Evolutionary conservation across 2,797 vertebrate genomes (phyloP), one percentile per base, ranked within the genome.

Genomic region (Enteromius treurensis): DNA sequence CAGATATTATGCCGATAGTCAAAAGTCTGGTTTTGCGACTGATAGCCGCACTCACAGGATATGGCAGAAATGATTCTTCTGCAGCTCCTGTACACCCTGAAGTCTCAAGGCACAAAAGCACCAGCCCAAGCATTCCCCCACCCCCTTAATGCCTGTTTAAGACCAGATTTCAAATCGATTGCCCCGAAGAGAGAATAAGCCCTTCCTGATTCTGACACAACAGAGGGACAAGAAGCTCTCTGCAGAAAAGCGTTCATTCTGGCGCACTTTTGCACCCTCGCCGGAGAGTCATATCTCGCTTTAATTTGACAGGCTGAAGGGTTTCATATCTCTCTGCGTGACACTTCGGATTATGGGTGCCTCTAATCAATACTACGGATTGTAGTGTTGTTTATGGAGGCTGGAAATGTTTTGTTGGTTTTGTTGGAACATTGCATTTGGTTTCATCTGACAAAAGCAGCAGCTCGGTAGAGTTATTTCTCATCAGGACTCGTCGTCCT

Each of bases 241-340:
- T 21, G 45, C 62, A 51, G 62, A 65, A 53, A 21, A 58, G 37
- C 5, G 13, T 51, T 70, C 75, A 32, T 64, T 71, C 21, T 6
- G 29, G 8, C 62, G 55, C 62, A 79, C 76, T 29, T 42, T 42
- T 51, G 40, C 19, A 58, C 67, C 21, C 32, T 73, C n/a, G 60
- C 26, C 15, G 21, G 73, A 84, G 40, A 71, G 65, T 84, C 67
- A 84, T 84, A 62, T 82, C 71, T 83, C 13, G 6, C 13, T 76
- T 69, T 65, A 58, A 75, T 85, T 83, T 86, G 37, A 84, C 55
- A 84, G 29, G 29, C 37, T 78, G 75, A 77, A 23, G 83, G 34
- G 55, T 23, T 76, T 78, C 68, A 73, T 65, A 80, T 42, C 37
- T 77, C 75, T 23, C 65, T 1, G 7, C 23, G 45, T 76, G 45